A percentile compares a stretch with the other conserved stretches of the same genome.
Evolutionary conservation across 2,797 vertebrate genomes (phyloP).

Genomic region (Pseudochirops corinnae): DNA sequence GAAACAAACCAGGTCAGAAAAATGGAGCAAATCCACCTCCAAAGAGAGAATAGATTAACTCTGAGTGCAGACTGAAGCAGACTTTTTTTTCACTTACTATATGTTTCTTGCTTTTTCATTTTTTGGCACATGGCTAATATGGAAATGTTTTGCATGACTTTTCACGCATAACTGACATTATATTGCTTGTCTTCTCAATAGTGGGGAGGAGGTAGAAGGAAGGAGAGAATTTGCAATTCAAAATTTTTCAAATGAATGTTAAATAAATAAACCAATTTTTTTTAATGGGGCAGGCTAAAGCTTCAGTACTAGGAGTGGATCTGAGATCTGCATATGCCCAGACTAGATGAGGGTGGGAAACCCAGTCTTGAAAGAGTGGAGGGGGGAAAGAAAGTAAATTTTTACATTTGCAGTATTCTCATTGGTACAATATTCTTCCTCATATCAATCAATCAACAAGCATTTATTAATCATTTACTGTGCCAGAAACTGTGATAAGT

Average conservation of each 20-base stretch:
- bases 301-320: not conserved
- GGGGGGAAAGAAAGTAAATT: not conserved
- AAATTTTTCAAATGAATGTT: not conserved
- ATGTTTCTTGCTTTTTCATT: not conserved
- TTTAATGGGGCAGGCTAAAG: not conserved
- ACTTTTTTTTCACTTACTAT: not conserved
- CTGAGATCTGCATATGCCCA: not conserved
- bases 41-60: not conserved
- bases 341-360: not conserved
- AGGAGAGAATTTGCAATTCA: not conserved
- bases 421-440: not conserved
- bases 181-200: not conserved
- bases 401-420: not conserved
- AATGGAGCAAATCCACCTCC: not conserved
- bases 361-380: not conserved
- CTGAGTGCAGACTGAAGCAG: not conserved
- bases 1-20: not conserved
- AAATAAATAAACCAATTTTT: not conserved
- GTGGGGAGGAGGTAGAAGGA: not conserved
- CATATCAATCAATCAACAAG: not conserved
- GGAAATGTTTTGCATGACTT: not conserved
- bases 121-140: not conserved
- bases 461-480: not conserved
- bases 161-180: not conserved
- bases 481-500: not conserved